Evolutionary conservation across 2,797 vertebrate genomes (phyloP).

Genomic region (Bradypodion ventrale): DNA sequence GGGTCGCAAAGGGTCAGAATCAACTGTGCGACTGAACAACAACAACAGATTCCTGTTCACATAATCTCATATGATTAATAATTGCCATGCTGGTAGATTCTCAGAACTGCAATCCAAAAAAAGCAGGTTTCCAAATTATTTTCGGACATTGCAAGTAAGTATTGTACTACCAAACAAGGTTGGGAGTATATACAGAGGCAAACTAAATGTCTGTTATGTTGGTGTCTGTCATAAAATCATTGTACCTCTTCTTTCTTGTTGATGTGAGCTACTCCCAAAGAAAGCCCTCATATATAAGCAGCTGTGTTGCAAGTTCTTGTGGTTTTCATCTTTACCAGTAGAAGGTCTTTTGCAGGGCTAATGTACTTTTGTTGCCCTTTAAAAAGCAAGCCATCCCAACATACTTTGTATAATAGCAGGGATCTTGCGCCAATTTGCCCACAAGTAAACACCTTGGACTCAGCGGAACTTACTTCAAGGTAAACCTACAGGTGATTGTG

Average conservation of each 20-base stretch:
- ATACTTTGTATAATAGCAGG: background rate
- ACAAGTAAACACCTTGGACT: background rate
- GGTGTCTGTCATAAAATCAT: background rate
- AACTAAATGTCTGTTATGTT: background rate
- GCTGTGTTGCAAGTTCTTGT: no score
- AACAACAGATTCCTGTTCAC: no score
- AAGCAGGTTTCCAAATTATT: background rate
- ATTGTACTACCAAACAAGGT: background rate
- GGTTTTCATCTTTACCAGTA: no score
- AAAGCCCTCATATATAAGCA: no score
- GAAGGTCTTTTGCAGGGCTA: no score
- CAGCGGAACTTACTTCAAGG: background rate
- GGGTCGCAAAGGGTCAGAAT: no score
- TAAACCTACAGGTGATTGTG: background rate
- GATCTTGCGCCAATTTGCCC: background rate
- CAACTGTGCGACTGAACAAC: no score
- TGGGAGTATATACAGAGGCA: background rate
- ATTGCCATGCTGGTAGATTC: no score
- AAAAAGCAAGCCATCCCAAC: background rate
- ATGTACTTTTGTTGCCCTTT: background rate
- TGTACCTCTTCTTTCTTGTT: background rate
- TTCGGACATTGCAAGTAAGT: background rate
- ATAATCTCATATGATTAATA: no score
- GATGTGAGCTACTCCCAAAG: no score
- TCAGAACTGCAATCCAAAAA: background rate